These are phyloP conservation scores for Semnornis frantzii DNA, from an alignment of 2,113 vertebrate species.

Conservation along the genomic window DNA sequence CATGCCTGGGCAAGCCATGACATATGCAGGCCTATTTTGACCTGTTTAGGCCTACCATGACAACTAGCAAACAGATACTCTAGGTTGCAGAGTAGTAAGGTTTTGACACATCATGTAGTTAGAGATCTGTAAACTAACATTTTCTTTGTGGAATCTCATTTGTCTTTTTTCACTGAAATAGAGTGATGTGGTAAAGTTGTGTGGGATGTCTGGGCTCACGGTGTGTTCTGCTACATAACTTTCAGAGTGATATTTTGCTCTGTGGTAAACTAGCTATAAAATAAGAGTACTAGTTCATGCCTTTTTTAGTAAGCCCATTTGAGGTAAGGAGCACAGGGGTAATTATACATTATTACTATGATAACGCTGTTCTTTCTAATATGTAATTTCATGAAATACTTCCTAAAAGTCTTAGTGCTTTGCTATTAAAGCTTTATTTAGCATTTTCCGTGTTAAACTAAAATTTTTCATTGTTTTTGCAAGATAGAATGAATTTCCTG, in stretches of 20 bases:
- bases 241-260: not conserved
- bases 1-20: no score
- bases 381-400: not conserved
- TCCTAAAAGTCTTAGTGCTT: not conserved
- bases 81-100: not conserved
- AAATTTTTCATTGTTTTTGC: not conserved
- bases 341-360: conserved; percentile 20
- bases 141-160: not conserved
- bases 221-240: not conserved
- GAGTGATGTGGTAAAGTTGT: not conserved
- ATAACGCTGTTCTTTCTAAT: conserved; percentile 14
- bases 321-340: not conserved
- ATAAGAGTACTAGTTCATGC: not conserved
- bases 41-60: no score
- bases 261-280: not conserved
- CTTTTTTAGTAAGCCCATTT: not conserved
- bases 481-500: not conserved
- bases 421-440: not conserved
- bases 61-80: not conserved
- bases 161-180: not conserved
- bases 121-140: not conserved
- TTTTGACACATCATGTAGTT: not conserved
- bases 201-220: not conserved
- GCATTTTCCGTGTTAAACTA: not conserved
- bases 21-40: no score